Conservation (phyloP, 2,797 vertebrate species). For the Scolopax rusticola region DNA sequence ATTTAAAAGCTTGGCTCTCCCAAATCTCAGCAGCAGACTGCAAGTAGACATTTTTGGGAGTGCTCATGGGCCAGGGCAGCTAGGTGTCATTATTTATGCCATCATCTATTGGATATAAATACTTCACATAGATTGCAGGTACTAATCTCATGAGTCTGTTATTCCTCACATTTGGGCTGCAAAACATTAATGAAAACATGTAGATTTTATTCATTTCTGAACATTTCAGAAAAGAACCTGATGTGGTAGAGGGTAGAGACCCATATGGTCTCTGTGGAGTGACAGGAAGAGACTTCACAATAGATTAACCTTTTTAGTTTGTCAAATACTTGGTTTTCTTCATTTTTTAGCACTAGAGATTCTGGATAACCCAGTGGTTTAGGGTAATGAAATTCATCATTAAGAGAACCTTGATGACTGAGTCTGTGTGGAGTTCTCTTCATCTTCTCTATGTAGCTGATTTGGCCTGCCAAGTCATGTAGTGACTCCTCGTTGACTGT, state of each 20-base stretch:
- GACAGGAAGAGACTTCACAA: background rate
- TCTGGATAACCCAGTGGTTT: background rate
- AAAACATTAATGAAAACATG: background rate
- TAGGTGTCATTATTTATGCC: background rate
- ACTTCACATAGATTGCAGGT: background rate
- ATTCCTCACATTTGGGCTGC: background rate
- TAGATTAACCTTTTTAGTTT: background rate
- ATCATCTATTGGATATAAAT: background rate
- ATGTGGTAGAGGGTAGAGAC: background rate
- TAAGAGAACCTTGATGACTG: background rate
- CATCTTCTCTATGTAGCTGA: background rate
- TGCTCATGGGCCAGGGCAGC: background rate
- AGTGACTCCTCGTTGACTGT: background rate
- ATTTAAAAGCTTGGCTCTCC: background rate
- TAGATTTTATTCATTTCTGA: background rate
- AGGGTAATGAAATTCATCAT: background rate
- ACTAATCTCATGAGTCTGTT: background rate
- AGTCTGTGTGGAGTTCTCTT: background rate
- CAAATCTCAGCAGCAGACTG: background rate
- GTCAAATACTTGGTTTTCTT: background rate
- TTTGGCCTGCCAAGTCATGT: background rate
- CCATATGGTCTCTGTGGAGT: background rate
- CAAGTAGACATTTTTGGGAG: background rate
- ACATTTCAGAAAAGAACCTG: background rate
- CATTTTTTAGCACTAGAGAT: background rate